phyloP scores from a whole-genome alignment of 2,888 invertebrate species.

The Lissonota sp. region DNA sequence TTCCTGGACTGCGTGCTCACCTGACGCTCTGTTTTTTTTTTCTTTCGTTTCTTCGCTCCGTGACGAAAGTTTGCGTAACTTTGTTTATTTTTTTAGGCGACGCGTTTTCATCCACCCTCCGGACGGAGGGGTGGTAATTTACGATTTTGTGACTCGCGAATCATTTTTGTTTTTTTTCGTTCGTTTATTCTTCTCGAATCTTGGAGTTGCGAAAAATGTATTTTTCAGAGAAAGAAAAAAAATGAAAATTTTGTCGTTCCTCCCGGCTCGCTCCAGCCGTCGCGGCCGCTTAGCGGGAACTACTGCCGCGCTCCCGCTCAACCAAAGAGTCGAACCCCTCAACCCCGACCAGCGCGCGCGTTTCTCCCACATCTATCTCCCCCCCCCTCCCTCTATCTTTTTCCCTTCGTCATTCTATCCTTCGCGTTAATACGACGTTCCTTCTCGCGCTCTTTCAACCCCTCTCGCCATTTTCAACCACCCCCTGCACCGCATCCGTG shows the following conservation, averaged over 20 bases:
- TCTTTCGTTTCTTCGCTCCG: neutral
- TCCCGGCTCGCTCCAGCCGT: constrained; percentile 76
- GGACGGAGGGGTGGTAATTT: constrained; percentile 22
- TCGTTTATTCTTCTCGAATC: neutral
- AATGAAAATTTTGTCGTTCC: constrained; percentile 15
- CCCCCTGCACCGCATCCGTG: neutral
- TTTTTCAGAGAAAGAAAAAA: constrained; percentile 11
- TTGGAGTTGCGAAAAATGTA: neutral
- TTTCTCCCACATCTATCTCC: constrained; percentile 25
- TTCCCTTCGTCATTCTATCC: constrained; percentile 7
- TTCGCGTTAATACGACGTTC: constrained; percentile 25
- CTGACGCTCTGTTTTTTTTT: constrained; percentile 32
- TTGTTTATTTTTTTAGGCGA: constrained; percentile 1
- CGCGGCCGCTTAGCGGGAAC: constrained; percentile 83
- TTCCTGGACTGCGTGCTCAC: neutral
- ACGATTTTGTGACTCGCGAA: neutral
- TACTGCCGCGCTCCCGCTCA: constrained; percentile 72
- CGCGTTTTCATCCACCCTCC: constrained; percentile 34
- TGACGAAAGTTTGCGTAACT: constrained; percentile 9
- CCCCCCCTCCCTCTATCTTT: constrained; percentile 6
- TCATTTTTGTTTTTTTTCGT: neutral
- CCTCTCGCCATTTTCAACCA: constrained; percentile 39
- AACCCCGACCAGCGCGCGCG: constrained; percentile 58
- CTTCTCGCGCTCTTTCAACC: constrained; percentile 35
- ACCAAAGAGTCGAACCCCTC: constrained; percentile 56